Evolutionary conservation across 2,888 invertebrate species (phyloP).

Genomic region (Formica aserva): DNA sequence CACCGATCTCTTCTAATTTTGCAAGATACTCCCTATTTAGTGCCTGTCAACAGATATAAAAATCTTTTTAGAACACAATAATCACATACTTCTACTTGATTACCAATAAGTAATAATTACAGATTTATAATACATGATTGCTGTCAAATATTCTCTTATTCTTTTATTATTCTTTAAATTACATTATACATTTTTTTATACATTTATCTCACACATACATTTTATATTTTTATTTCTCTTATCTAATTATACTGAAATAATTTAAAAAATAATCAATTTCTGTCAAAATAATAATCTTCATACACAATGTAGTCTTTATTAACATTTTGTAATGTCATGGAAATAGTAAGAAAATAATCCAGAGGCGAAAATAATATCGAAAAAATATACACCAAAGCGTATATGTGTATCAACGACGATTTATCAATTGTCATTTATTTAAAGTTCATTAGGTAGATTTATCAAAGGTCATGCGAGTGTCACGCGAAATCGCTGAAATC

Average conservation of each 20-base stretch:
- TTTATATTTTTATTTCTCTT: not conserved
- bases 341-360: not conserved
- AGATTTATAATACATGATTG: not conserved
- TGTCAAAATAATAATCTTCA: not conserved
- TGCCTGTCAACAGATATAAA: constrained; percentile 86
- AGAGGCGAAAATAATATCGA: not conserved
- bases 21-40: constrained; percentile 94
- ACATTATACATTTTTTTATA: not conserved
- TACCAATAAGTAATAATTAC: not conserved
- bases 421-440: no score
- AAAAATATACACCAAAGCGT: not conserved
- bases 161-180: not conserved
- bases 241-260: not conserved
- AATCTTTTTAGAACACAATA: not conserved
- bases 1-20: constrained; percentile 94
- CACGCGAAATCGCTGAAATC: not conserved
- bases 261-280: not conserved
- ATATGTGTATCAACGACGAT: no score
- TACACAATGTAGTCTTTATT: not conserved
- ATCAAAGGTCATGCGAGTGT: constrained; percentile 1
- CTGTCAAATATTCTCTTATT: not conserved
- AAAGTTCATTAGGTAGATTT: not conserved
- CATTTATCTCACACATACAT: not conserved
- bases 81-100: not conserved
- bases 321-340: constrained; percentile 9